Evolutionary conservation across 1,140 invertebrate genomes (phyloP), one percentile per base, ranked within the genome.

Genomic region (Tetramorium simillimum): DNA sequence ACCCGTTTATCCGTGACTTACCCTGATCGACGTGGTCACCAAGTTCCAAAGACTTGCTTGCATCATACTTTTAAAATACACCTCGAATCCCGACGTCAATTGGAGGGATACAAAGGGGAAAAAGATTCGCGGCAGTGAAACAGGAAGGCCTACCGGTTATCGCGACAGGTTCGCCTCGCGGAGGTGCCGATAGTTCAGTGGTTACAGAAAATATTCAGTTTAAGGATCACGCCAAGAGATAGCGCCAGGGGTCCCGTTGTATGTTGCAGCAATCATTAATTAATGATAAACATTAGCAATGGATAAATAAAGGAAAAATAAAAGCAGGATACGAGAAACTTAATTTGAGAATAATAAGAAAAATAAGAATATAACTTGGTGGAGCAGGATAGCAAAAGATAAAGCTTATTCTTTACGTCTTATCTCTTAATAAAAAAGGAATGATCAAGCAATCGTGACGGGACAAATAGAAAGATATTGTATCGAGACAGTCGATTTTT

Each of bases 21-120:
- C 95, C 92, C 93, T 95, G 65, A 95, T 84, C 73, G 93, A 92
- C 51, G 89, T 93, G 24, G 94, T 93, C 75, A 95, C 91, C 33
- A 94, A 90, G 82, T 91, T 95, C 92, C 93, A 95, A 46, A 95
- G 70, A 70, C 92, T 95, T 28, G 93, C 94, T 91, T 95, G 95
- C 95, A 96, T 96, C 78, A 86, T 93, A 40, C 72, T 69, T 78
- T 72, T 58, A 62, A 12, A 67, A 73, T 80, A 21, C 53, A 72
- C 63, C 56, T 60, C 53, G 28, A 37, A 49, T 70, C 46, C 28
- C 58, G n/a, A 46, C 69, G 75, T 24, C 43, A 53, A 51, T n/a
- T 0, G 10, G 3, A 24, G 10, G 37, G 28, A 82, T 24, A 37
- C 40, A 86, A 90, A 72, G 63, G 28, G 16, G 28, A 33, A 86